Percentiles rank a stretch among this genome's conserved stretches.
Evolutionary conservation across 2,888 invertebrate species (phyloP).

Genomic region (Drosophila gaucha): DNA sequence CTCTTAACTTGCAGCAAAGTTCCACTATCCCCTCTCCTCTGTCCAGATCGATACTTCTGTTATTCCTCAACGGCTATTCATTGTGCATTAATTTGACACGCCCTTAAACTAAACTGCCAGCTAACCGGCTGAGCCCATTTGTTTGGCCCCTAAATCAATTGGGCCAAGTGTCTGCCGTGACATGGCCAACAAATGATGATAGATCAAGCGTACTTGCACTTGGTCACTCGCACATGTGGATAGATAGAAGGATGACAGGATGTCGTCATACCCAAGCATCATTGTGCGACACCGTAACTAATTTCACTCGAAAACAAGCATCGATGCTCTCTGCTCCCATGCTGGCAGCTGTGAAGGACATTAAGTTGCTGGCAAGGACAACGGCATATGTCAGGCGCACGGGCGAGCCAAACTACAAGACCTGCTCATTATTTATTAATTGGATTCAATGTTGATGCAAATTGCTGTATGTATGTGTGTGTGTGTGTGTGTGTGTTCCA

Average conservation of each 20-base stretch:
- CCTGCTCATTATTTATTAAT: slow-evolving; percentile 70
- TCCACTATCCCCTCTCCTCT: neutral
- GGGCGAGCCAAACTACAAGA: slow-evolving; percentile 17
- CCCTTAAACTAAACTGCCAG: slow-evolving; percentile 4
- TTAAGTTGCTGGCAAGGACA: slow-evolving; percentile 24
- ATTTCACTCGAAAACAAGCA: slow-evolving; percentile 52
- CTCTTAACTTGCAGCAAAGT: neutral
- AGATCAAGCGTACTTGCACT: slow-evolving; percentile 66
- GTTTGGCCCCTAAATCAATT: slow-evolving; percentile 71
- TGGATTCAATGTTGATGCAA: slow-evolving; percentile 55
- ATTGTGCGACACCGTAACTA: slow-evolving; percentile 74
- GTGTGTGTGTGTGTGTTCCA: neutral
- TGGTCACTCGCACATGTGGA: slow-evolving; percentile 41
- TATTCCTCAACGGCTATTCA: neutral
- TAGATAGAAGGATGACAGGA: slow-evolving; percentile 25
- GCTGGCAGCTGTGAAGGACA: slow-evolving; percentile 57
- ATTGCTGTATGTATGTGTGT: slow-evolving; percentile 3
- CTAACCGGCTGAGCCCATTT: slow-evolving; percentile 34
- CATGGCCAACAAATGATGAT: slow-evolving; percentile 77
- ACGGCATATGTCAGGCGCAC: slow-evolving; percentile 48
- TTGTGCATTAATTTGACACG: slow-evolving; percentile 19
- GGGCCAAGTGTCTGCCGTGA: slow-evolving; percentile 69
- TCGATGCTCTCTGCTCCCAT: neutral
- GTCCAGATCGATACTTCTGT: neutral
- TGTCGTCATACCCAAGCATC: slow-evolving; percentile 49